Evolutionary conservation across 2,888 invertebrate species (phyloP).

Genomic region (Tricholauxania praeusta): DNA sequence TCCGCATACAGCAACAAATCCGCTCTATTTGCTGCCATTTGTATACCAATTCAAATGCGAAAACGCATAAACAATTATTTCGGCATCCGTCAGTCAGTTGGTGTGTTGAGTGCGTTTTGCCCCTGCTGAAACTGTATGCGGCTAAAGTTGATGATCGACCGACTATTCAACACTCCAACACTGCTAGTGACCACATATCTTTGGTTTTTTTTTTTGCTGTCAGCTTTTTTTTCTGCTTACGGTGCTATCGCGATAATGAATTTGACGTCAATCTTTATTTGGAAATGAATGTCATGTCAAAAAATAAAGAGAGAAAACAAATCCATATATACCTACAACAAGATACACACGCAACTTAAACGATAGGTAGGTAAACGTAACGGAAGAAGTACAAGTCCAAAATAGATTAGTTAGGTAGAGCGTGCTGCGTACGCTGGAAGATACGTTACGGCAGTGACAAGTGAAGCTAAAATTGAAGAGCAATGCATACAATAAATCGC

Average conservation of each 20-base stretch:
- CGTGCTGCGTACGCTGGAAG: background rate
- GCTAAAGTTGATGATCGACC: too few relatives aligned
- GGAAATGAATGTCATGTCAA: conserved; percentile 52
- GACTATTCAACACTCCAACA: too few relatives aligned
- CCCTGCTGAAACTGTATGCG: background rate
- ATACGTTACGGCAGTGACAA: background rate
- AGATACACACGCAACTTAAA: conserved; percentile 21
- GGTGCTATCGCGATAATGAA: conserved; percentile 37
- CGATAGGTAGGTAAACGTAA: background rate
- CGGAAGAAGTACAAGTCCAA: background rate
- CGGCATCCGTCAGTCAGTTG: background rate
- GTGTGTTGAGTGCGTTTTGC: background rate
- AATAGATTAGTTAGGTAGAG: background rate
- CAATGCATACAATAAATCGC: too few relatives aligned
- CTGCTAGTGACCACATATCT: background rate
- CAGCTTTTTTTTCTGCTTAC: background rate
- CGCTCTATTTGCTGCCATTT: background rate
- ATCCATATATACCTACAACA: conserved; percentile 47
- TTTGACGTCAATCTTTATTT: conserved; percentile 60
- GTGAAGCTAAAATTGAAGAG: too few relatives aligned
- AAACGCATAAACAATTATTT: conserved; percentile 13
- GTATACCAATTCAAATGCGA: conserved; percentile 7
- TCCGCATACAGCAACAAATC: background rate
- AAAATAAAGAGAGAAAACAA: conserved; percentile 42
- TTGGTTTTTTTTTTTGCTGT: background rate